phyloP scores from a whole-genome alignment of 2,113 vertebrate genomes.

The Megaceryle torquata region DNA sequence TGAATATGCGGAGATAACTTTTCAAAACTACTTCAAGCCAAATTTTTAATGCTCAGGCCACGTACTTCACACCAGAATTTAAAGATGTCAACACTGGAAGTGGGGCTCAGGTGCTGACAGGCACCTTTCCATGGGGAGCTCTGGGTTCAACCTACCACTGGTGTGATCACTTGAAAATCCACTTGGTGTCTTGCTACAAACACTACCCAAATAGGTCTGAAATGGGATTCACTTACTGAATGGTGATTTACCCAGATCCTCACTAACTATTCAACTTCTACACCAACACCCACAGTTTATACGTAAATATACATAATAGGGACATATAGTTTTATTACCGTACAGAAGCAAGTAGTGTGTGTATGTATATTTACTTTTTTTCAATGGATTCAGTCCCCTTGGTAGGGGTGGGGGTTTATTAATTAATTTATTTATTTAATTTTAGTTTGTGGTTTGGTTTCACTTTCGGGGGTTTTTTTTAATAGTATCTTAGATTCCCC shows the following conservation, averaged over 20 bases:
- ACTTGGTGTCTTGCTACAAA: not conserved
- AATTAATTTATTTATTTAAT: too few relatives aligned
- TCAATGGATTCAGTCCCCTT: not conserved
- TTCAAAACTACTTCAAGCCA: not conserved
- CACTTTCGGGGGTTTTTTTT: not conserved
- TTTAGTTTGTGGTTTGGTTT: not conserved
- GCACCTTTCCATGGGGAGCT: not conserved
- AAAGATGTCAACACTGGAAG: not conserved
- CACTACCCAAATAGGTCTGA: not conserved
- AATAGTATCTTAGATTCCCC: not conserved
- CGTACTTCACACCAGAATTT: not conserved
- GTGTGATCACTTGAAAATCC: rapidly evolving
- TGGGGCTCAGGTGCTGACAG: not conserved
- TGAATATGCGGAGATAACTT: not conserved
- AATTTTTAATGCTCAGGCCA: not conserved
- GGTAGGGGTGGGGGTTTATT: too few relatives aligned
- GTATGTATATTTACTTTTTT: not conserved
- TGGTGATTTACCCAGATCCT: not conserved
- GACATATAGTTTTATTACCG: not conserved
- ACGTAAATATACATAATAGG: not conserved
- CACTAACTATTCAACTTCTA: not conserved
- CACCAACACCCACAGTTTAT: not conserved
- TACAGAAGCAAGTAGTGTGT: not conserved
- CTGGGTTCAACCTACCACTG: not conserved
- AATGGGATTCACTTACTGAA: not conserved